phyloP scores from a whole-genome alignment of 2,888 invertebrate species.

The Thereva nobilitata region DNA sequence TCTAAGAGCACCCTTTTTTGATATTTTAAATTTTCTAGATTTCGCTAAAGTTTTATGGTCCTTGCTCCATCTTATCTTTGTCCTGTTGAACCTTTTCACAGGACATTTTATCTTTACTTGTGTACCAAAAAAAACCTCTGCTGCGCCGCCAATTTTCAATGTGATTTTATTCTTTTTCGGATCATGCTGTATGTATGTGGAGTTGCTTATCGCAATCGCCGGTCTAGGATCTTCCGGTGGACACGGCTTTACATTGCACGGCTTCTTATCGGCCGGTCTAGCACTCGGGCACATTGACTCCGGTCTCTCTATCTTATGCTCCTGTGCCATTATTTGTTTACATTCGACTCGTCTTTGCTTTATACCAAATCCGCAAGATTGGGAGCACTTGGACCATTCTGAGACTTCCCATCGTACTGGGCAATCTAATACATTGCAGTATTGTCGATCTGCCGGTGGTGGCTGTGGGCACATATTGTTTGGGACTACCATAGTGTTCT shows the following conservation, averaged over 20 bases:
- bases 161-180: conserved; percentile 79
- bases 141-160: conserved; percentile 87
- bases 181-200: conserved; percentile 82
- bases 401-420: conserved; percentile 87
- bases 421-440: conserved; percentile 92
- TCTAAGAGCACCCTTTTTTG: conserved; percentile 87
- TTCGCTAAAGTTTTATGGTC: conserved; percentile 78
- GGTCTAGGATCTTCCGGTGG: conserved; percentile 71
- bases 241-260: conserved; percentile 85
- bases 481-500: conserved; percentile 90
- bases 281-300: conserved; percentile 75
- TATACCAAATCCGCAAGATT: conserved; percentile 88
- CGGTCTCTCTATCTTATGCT: conserved; percentile 82
- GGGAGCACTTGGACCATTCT: conserved; percentile 90
- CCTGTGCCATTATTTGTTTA: conserved; percentile 90
- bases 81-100: conserved; percentile 77
- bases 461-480: conserved; percentile 90
- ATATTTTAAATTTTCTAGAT: conserved; percentile 83
- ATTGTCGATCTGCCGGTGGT: conserved; percentile 83
- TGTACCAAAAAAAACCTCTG: conserved; percentile 87
- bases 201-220: conserved; percentile 77
- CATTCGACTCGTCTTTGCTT: conserved; percentile 84
- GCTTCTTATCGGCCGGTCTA: conserved; percentile 75
- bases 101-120: conserved; percentile 94
- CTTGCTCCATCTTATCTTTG: conserved; percentile 88